Conservation (phyloP, 2,113 vertebrate genomes). For the Astatoreochromis straeleni region DNA sequence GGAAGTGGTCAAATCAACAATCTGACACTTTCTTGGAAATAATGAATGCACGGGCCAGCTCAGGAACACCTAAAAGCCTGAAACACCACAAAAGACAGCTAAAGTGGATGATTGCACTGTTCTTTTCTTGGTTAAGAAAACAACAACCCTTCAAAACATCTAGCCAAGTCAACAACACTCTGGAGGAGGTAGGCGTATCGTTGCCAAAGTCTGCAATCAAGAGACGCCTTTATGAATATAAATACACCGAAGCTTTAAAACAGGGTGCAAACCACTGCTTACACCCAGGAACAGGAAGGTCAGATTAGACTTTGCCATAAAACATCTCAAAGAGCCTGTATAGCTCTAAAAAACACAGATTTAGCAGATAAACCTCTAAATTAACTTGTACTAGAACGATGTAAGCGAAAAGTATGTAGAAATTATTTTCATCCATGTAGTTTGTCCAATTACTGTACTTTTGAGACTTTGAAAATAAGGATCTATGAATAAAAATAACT, state of each 20-base stretch:
- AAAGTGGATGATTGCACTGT: neutral
- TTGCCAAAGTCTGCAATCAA: neutral
- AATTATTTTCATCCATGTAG: neutral
- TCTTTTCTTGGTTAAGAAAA: neutral
- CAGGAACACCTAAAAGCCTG: neutral
- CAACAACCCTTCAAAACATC: neutral
- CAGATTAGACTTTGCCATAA: neutral
- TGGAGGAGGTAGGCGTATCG: neutral
- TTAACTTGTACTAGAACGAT: neutral
- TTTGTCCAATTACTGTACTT: neutral
- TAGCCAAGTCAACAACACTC: neutral
- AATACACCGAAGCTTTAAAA: neutral
- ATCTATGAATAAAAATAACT: neutral
- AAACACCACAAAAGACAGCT: neutral
- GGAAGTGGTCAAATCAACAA: neutral
- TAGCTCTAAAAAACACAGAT: neutral
- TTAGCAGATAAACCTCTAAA: neutral
- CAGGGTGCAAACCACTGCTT: neutral
- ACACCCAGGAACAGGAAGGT: neutral
- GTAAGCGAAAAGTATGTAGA: neutral
- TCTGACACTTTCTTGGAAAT: neutral
- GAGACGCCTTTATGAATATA: neutral
- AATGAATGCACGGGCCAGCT: neutral
- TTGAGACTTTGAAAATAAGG: neutral
- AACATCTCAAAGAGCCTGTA: neutral